These are phyloP conservation scores for Nixonia krombeini DNA, from an alignment of 1,140 invertebrate genomes.

Conservation along the genomic window DNA sequence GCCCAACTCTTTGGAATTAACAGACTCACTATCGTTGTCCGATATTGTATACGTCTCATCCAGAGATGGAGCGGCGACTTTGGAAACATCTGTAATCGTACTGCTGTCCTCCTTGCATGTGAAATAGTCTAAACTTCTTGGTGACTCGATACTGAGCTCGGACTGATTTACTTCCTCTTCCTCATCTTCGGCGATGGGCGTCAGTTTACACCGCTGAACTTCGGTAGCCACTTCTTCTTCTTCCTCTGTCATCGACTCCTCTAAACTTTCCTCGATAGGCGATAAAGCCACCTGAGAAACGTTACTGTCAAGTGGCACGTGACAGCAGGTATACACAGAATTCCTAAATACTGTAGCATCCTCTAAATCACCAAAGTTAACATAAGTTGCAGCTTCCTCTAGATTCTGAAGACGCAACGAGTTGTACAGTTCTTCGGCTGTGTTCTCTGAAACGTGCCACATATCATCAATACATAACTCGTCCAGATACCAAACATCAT, in stretches of 20 bases:
- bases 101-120: conserved; percentile 17
- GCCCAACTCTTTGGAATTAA: conserved; percentile 2
- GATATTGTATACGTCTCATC: conserved; percentile 40
- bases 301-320: background rate
- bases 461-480: conserved; percentile 15
- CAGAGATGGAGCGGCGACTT: background rate
- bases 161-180: background rate
- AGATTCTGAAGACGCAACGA: conserved; percentile 13
- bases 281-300: conserved; percentile 5
- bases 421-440: conserved; percentile 26
- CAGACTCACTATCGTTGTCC: conserved; percentile 9
- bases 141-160: background rate
- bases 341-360: background rate
- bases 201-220: too few species aligned
- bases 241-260: background rate
- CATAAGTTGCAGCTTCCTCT: conserved; percentile 17
- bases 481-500: conserved; percentile 12
- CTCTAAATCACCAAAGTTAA: conserved; percentile 24
- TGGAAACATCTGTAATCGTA: background rate
- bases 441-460: conserved; percentile 34
- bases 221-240: background rate
- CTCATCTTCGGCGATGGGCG: too few species aligned
- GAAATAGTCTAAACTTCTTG: conserved; percentile 3
- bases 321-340: background rate
- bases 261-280: background rate